These are phyloP conservation scores for Xenopus laevis DNA, from an alignment of 2,113 vertebrate species.

Conservation along the genomic window DNA sequence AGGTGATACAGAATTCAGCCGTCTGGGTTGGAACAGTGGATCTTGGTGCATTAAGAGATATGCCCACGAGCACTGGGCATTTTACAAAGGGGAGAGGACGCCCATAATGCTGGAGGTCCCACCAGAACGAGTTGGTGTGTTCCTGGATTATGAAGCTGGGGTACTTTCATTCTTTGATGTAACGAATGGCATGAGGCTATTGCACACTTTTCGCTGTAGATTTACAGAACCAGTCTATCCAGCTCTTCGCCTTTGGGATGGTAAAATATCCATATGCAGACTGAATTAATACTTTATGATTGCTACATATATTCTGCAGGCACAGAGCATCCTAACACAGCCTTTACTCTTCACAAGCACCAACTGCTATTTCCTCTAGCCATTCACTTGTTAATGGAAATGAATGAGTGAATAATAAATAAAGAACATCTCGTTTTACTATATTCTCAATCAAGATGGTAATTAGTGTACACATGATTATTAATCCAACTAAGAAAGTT, in stretches of 20 bases:
- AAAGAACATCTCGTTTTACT: too few species aligned
- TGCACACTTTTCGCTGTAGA: slow-evolving; percentile 62
- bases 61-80: slow-evolving; percentile 69
- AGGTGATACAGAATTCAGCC: slow-evolving; percentile 55
- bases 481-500: too few species aligned
- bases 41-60: slow-evolving; percentile 70
- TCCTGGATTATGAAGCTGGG: slow-evolving; percentile 69
- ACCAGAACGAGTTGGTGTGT: slow-evolving; percentile 59
- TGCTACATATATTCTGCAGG: too few species aligned
- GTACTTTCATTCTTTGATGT: slow-evolving; percentile 66
- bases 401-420: too few species aligned
- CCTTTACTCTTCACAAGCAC: too few species aligned
- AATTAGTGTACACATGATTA: too few species aligned
- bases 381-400: too few species aligned
- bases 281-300: slow-evolving; percentile 49
- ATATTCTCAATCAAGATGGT: too few species aligned
- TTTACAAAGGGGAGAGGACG: slow-evolving; percentile 65
- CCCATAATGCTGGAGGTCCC: slow-evolving; percentile 52
- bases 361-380: too few species aligned
- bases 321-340: too few species aligned
- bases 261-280: slow-evolving; percentile 55
- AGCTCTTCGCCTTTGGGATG: slow-evolving; percentile 67
- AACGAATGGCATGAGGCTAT: slow-evolving; percentile 55
- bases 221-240: slow-evolving; percentile 67
- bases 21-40: slow-evolving; percentile 64